phyloP scores from a whole-genome alignment of 2,113 vertebrate genomes.

The Thinocorus orbignyianus region DNA sequence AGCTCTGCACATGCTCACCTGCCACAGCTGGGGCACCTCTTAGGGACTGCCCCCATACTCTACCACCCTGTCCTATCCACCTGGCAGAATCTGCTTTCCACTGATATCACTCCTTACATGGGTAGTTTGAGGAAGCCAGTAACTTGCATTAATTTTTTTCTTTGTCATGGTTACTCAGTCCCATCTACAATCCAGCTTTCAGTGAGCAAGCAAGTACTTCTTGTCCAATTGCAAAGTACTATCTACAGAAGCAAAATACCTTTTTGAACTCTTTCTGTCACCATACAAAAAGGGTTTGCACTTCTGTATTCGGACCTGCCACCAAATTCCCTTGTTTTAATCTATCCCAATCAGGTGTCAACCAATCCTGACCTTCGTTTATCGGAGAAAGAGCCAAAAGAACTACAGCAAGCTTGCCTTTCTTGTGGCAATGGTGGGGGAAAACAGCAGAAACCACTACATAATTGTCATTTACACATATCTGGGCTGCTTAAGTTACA shows the following conservation, averaged over 20 bases:
- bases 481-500: background rate
- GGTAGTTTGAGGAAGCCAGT: background rate
- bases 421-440: background rate
- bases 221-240: background rate
- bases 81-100: background rate
- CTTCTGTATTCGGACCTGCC: background rate
- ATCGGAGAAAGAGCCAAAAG: background rate
- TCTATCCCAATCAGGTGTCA: background rate
- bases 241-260: background rate
- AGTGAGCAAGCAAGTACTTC: background rate
- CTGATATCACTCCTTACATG: rapidly evolving
- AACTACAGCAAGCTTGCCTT: background rate
- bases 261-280: background rate
- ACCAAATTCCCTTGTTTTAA: background rate
- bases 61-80: background rate
- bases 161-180: background rate
- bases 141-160: background rate
- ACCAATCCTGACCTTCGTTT: background rate
- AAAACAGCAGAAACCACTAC: background rate
- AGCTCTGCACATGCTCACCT: background rate
- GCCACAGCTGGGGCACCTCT: background rate
- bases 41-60: background rate
- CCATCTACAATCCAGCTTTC: background rate
- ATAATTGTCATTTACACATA: background rate
- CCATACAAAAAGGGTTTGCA: background rate